phyloP scores from a whole-genome alignment of 2,888 invertebrate species.

The Lycia hirtaria region DNA sequence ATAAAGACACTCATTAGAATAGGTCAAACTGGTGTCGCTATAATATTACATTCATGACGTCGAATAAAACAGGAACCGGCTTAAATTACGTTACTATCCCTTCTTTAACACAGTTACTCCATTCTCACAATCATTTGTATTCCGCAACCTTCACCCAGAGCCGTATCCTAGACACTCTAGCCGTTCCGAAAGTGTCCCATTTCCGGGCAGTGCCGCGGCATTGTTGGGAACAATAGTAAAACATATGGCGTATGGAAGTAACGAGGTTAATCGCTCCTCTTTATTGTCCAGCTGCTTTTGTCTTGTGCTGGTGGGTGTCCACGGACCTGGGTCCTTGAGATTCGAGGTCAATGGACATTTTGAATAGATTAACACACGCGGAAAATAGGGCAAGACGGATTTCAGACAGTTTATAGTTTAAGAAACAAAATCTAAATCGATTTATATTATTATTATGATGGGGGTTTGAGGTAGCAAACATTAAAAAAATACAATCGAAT shows the following conservation, averaged over 20 bases:
- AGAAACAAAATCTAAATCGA: too few relatives aligned
- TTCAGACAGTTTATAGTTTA: too few relatives aligned
- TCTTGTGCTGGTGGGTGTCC: conserved; percentile 12
- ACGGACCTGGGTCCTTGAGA: not conserved
- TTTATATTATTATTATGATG: too few relatives aligned
- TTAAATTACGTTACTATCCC: too few relatives aligned
- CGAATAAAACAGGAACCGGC: too few relatives aligned
- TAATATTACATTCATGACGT: too few relatives aligned
- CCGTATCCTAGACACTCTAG: conserved; percentile 4
- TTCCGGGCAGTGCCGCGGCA: conserved; percentile 21
- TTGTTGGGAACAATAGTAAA: conserved; percentile 36
- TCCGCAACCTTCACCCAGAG: not conserved
- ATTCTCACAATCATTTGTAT: not conserved
- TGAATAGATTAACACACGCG: not conserved
- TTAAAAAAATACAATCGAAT: too few relatives aligned
- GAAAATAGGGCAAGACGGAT: too few relatives aligned
- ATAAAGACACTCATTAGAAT: too few relatives aligned
- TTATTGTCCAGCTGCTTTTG: conserved; percentile 41
- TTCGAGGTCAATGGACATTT: not conserved
- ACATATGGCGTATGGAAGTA: conserved; percentile 34
- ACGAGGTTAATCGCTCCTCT: conserved; percentile 50
- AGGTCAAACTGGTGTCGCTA: too few relatives aligned
- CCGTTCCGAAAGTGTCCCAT: conserved; percentile 19
- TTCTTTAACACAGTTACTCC: too few relatives aligned
- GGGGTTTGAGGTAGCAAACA: too few relatives aligned